Evolutionary conservation across 2,113 vertebrate species (phyloP).

Genomic region (Brachyhypopomus occidentalis): DNA sequence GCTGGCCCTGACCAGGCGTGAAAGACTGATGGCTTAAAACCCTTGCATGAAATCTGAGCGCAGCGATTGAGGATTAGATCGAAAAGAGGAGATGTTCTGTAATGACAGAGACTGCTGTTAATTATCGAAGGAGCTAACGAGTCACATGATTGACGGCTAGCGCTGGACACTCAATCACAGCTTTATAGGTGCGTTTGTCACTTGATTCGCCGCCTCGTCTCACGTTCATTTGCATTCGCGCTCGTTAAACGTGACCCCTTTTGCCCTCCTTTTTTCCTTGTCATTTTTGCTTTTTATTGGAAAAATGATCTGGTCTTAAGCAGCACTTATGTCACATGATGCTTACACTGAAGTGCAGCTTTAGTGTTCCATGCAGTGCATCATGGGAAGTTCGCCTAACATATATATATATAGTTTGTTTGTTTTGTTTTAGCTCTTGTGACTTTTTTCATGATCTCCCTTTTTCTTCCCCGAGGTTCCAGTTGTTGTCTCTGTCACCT

Average conservation of each 20-base stretch:
- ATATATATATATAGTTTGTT: slow-evolving; percentile 33
- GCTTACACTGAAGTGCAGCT: neutral
- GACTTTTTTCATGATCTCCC: slow-evolving; percentile 12
- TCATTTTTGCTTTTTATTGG: slow-evolving; percentile 73
- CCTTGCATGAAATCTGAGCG: slow-evolving; percentile 63
- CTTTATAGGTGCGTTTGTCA: slow-evolving; percentile 75
- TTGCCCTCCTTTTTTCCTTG: slow-evolving; percentile 65
- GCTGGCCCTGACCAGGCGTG: slow-evolving; percentile 45
- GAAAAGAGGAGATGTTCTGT: slow-evolving; percentile 67
- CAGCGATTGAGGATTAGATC: slow-evolving; percentile 71
- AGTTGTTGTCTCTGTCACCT: slow-evolving; percentile 36
- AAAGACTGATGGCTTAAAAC: slow-evolving; percentile 69
- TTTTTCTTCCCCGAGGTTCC: slow-evolving; percentile 18
- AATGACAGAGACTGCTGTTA: slow-evolving; percentile 74
- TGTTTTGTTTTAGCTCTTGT: slow-evolving; percentile 23
- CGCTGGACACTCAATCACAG: slow-evolving; percentile 69
- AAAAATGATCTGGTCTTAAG: slow-evolving; percentile 64
- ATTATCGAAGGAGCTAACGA: slow-evolving; percentile 75
- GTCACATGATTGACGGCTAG: slow-evolving; percentile 74
- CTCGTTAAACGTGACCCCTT: slow-evolving; percentile 73
- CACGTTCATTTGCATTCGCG: slow-evolving; percentile 75
- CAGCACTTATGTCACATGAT: slow-evolving; percentile 49
- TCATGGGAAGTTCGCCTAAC: slow-evolving; percentile 32
- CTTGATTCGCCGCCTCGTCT: slow-evolving; percentile 68
- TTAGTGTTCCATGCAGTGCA: slow-evolving; percentile 29